phyloP scores from a whole-genome alignment of 2,888 invertebrate species.

The Eristalinus sepulchralis region DNA sequence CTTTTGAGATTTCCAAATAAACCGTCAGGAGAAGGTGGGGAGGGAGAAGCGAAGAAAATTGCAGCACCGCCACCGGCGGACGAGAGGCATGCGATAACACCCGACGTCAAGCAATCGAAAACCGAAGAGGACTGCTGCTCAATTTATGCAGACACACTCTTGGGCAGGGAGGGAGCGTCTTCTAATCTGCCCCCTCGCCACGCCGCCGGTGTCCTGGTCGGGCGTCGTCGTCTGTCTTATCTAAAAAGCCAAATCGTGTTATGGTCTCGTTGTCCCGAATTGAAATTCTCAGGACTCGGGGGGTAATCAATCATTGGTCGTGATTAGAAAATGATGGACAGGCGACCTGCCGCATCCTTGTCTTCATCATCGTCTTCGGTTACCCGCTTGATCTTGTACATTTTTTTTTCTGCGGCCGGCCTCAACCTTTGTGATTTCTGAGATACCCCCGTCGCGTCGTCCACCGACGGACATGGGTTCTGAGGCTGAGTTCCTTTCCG shows the following conservation, averaged over 20 bases:
- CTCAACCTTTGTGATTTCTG: not conserved
- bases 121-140: not conserved
- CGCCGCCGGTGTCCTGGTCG: not conserved
- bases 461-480: not conserved
- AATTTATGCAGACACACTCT: constrained; percentile 22
- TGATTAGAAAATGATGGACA: constrained; percentile 70
- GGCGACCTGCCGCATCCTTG: constrained; percentile 8
- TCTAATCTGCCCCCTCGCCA: constrained; percentile 12
- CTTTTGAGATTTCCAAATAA: constrained; percentile 39
- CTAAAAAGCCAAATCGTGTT: constrained; percentile 67
- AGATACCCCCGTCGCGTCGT: not conserved
- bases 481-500: not conserved
- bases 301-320: constrained; percentile 68
- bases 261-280: constrained; percentile 43
- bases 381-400: not conserved
- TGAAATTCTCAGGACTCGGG: constrained; percentile 51
- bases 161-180: not conserved
- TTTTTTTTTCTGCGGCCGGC: not conserved
- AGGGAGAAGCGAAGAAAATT: not conserved
- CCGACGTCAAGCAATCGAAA: not conserved
- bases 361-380: not conserved
- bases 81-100: not conserved
- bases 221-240: constrained; percentile 21
- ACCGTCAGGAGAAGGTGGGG: constrained; percentile 15
- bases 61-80: not conserved